phyloP scores from a whole-genome alignment of 2,113 vertebrate genomes.

The Labrus mixtus region DNA sequence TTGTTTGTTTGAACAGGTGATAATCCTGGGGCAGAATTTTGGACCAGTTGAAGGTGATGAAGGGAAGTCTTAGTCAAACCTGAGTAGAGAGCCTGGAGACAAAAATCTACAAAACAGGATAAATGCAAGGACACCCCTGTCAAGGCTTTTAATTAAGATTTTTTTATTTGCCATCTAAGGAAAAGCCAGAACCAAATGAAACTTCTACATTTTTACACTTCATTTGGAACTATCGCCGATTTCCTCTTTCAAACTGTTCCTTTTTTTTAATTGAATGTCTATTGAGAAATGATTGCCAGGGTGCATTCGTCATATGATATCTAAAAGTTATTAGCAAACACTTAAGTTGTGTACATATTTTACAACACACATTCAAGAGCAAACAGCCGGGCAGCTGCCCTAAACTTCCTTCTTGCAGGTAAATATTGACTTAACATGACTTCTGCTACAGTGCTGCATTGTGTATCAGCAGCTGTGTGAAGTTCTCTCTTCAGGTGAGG shows the following conservation, averaged over 20 bases:
- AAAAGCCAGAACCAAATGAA: too few relatives aligned
- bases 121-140: too few relatives aligned
- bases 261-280: background rate
- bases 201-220: too few relatives aligned
- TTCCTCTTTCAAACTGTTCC: background rate
- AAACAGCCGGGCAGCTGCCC: background rate
- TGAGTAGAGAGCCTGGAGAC: too few relatives aligned
- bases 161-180: too few relatives aligned
- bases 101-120: too few relatives aligned
- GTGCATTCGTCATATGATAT: background rate
- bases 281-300: background rate
- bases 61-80: too few relatives aligned
- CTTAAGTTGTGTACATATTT: background rate
- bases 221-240: too few relatives aligned
- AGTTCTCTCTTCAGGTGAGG: background rate
- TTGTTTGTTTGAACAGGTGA: too few relatives aligned
- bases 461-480: background rate
- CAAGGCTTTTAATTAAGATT: too few relatives aligned
- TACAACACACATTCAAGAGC: background rate
- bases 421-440: background rate
- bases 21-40: too few relatives aligned
- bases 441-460: background rate
- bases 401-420: background rate
- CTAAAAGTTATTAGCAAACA: background rate
- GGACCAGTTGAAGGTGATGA: too few relatives aligned